Evolutionary conservation across 64 coral and sea anemone genomes (phyloP), one percentile per base, ranked within the genome.

Genomic region (Actinia equina): DNA sequence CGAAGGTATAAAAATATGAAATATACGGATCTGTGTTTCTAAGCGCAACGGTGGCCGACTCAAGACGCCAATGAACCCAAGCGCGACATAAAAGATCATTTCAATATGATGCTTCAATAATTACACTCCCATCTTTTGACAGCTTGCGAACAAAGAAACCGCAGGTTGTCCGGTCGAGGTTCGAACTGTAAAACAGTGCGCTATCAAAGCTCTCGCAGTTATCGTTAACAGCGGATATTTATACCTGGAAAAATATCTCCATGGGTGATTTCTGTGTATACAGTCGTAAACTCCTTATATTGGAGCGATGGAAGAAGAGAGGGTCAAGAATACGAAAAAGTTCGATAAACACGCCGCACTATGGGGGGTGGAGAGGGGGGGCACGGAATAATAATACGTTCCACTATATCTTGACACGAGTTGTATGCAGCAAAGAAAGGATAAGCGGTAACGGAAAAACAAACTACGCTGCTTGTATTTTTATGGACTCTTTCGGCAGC

Each of bases 51-150:
- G 10, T 30, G 69, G 25, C 23, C 12, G 69, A 74, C 8, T 74
- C 25, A 74, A 74, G 69, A 74, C 69, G 22, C 63, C 63, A 7
- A 69, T 69, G 69, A 42, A 74, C 69, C 26, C 69, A 74, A 74
- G 69, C 69, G 69, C n/a, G 27, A 74, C 69, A 74, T 41, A 30
- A 74, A 41, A 74, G 69, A 74, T 26, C 13, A 74, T 71, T 71
- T 71, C 22, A 71, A 71, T 71, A 0, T 71, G 23, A 71, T 74
- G 69, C 25, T 74, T 26, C 69, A 74, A 41, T 74, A 74, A 74
- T 74, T 41, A 74, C 25, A 74, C 25, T 74, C 62, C 69, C 69
- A 74, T 74, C 69, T 74, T 74, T 74, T 74, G 69, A 74, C 69
- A 74, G 69, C 27, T 74, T 74, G 26, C 42, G 26, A 74, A 74